These are phyloP conservation scores for Ecdyonurus torrentis DNA, from an alignment of 2,888 invertebrate species.

Conservation along the genomic window DNA sequence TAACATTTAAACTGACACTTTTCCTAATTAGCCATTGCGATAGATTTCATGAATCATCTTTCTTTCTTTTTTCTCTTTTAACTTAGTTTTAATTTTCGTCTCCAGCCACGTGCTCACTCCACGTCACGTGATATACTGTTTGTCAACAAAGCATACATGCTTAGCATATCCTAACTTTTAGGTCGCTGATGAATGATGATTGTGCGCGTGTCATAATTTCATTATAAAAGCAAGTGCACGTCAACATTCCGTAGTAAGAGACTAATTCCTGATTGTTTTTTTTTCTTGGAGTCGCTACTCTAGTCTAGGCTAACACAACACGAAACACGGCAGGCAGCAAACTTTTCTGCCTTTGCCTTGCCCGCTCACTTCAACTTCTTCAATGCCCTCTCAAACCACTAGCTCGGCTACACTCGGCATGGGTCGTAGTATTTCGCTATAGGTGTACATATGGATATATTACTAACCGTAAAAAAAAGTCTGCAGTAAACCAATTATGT, in stretches of 20 bases:
- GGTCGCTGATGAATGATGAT: too few relatives aligned
- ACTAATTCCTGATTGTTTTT: too few relatives aligned
- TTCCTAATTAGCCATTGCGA: too few relatives aligned
- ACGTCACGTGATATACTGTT: neutral
- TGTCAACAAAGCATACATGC: neutral
- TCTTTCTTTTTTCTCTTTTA: too few relatives aligned
- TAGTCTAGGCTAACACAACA: neutral
- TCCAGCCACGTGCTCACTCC: neutral
- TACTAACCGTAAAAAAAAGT: neutral
- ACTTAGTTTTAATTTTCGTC: too few relatives aligned
- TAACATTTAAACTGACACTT: too few relatives aligned
- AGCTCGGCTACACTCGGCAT: neutral
- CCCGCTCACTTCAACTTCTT: neutral
- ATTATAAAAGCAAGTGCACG: neutral
- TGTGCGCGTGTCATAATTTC: too few relatives aligned
- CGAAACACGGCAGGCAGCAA: neutral
- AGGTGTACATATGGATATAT: neutral
- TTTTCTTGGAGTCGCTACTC: neutral
- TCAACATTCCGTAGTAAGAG: too few relatives aligned
- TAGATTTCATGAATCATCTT: too few relatives aligned
- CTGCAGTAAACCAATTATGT: neutral
- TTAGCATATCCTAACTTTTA: too few relatives aligned
- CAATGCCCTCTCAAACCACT: neutral
- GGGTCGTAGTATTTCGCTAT: neutral
- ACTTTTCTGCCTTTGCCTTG: neutral